phyloP scores from a whole-genome alignment of 2,797 vertebrate species.

The Hafferia zeledoni region DNA sequence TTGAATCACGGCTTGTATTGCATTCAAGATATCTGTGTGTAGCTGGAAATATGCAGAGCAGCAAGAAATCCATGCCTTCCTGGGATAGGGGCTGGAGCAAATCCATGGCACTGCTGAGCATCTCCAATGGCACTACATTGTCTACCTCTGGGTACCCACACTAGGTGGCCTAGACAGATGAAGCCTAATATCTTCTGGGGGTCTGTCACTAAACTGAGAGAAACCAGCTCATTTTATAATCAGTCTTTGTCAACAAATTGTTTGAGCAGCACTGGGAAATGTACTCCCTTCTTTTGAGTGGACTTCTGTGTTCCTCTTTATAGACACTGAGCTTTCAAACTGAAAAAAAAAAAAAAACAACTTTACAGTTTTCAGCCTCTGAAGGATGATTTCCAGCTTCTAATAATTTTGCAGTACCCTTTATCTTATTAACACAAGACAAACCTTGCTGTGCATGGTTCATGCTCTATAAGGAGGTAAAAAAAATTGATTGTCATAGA shows the following conservation, averaged over 20 bases:
- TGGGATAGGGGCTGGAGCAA: background rate
- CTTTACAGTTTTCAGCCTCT: background rate
- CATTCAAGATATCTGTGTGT: background rate
- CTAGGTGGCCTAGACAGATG: background rate
- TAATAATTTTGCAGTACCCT: background rate
- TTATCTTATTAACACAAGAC: background rate
- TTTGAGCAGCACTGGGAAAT: background rate
- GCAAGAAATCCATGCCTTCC: background rate
- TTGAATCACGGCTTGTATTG: background rate
- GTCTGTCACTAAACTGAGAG: background rate
- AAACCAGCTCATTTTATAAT: background rate
- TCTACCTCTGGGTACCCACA: background rate
- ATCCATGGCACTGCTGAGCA: rapidly evolving
- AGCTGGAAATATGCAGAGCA: background rate
- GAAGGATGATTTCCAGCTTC: background rate
- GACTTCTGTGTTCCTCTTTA: background rate
- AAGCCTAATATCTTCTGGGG: background rate
- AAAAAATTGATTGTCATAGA: background rate
- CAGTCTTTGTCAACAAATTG: background rate
- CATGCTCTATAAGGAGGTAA: background rate
- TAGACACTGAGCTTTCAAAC: background rate
- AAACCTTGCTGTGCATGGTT: background rate
- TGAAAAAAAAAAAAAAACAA: background rate
- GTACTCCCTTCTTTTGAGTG: background rate
- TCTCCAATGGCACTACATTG: rapidly evolving